Conservation (phyloP, 2,797 vertebrate species). For the Cyprinodon diabolis region DNA sequence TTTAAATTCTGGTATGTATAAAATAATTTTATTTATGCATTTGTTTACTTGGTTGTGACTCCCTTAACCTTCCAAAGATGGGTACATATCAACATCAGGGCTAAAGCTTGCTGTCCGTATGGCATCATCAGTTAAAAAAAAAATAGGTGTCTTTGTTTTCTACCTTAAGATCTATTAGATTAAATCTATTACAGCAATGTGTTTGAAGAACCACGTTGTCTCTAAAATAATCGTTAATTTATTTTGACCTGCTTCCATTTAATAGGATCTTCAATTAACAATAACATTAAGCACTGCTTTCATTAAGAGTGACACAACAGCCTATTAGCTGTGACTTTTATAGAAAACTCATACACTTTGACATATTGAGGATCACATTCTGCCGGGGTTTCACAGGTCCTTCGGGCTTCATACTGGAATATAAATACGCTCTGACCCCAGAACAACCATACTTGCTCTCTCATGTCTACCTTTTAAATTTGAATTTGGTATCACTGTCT, state of each 20-base stretch:
- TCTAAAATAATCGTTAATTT: constrained; percentile 1
- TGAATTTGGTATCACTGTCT: neutral
- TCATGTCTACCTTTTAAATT: constrained; percentile 1
- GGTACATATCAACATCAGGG: too few relatives aligned
- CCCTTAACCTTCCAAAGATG: too few relatives aligned
- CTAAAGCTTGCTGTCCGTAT: too few relatives aligned
- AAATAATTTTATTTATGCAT: too few relatives aligned
- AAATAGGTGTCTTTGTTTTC: too few relatives aligned
- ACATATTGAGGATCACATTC: constrained; percentile 9
- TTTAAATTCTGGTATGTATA: too few relatives aligned
- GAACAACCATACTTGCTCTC: neutral
- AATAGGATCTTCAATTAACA: constrained; percentile 4
- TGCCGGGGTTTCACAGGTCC: constrained; percentile 3
- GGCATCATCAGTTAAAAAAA: too few relatives aligned
- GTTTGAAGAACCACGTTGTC: neutral
- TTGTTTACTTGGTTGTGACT: too few relatives aligned
- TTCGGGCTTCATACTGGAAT: neutral
- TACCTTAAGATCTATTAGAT: too few relatives aligned
- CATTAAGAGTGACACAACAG: constrained; percentile 7
- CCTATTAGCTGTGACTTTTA: constrained; percentile 11
- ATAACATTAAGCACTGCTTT: neutral
- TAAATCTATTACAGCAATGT: neutral
- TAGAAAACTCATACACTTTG: neutral
- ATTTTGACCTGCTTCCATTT: neutral
- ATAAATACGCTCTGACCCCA: neutral